A percentile compares a stretch with the other conserved stretches of the same genome.
Evolutionary conservation across 2,797 vertebrate species (phyloP).

Genomic region (Hydrolagus colliei): DNA sequence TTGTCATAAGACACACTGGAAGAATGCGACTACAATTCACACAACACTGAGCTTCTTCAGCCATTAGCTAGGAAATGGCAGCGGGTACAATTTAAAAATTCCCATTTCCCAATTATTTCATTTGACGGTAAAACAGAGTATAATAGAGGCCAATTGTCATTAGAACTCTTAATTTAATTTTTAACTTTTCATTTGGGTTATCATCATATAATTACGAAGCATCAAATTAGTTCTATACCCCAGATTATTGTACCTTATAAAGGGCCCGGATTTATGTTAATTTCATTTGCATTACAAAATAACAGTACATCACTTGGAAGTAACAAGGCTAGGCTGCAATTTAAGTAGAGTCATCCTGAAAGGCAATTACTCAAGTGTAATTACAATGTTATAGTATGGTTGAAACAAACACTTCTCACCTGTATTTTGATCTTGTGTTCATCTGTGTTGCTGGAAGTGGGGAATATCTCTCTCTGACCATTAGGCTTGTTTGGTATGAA

Average conservation of each 20-base stretch:
- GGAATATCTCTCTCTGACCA: no score
- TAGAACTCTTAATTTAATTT: neutral
- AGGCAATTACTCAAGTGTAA: neutral
- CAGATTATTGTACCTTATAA: neutral
- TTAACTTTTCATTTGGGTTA: neutral
- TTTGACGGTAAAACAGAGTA: neutral
- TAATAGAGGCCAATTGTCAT: neutral
- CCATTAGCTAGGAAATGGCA: neutral
- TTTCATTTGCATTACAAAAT: neutral
- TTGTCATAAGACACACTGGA: neutral
- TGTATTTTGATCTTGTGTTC: neutral
- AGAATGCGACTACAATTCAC: neutral
- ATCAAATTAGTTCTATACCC: neutral
- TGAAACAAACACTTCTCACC: neutral
- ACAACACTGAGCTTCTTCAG: neutral
- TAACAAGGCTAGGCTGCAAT: neutral
- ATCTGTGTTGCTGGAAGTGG: neutral
- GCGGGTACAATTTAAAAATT: neutral
- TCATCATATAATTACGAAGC: neutral
- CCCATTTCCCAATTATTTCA: neutral
- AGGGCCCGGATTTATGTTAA: neutral
- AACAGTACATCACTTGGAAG: neutral
- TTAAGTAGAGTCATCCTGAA: neutral
- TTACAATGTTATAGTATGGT: neutral
- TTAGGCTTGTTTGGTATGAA: no score